phyloP scores from a whole-genome alignment of 2,113 vertebrate genomes.

The Eretmochelys imbricata region DNA sequence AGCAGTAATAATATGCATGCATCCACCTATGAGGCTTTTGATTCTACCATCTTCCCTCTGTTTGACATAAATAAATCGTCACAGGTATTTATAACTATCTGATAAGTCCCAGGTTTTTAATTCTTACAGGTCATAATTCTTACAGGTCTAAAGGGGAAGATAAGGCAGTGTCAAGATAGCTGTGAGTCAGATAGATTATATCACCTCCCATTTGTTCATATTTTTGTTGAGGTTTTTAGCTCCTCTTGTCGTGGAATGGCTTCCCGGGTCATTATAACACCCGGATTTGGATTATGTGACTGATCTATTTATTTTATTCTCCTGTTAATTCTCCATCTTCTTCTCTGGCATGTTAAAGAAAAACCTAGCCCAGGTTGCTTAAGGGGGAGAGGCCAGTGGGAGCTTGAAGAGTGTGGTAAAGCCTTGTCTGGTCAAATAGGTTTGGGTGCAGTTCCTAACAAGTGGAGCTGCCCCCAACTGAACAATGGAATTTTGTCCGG shows the following conservation, averaged over 20 bases:
- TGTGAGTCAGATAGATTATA: background rate
- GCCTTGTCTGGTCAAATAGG: background rate
- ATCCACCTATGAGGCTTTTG: background rate
- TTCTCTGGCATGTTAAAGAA: too few species aligned
- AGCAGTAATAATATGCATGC: background rate
- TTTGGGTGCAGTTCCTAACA: background rate
- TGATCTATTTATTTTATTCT: background rate
- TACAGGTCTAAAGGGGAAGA: background rate
- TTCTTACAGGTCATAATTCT: background rate
- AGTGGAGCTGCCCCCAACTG: background rate
- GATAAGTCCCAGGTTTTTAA: background rate
- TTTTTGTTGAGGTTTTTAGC: background rate
- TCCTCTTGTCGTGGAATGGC: background rate
- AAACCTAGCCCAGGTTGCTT: background rate
- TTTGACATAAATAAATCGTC: background rate
- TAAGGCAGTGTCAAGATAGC: background rate
- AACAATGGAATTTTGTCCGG: background rate
- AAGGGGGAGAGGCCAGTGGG: background rate
- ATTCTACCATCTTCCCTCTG: background rate
- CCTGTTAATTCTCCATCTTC: too few species aligned
- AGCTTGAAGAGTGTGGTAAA: background rate
- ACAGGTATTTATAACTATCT: background rate
- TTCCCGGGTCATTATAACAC: background rate
- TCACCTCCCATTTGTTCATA: background rate
- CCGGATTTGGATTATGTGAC: background rate